These are phyloP conservation scores for Tachystola acroxantha DNA, from an alignment of 2,888 invertebrate genomes.

Conservation along the genomic window DNA sequence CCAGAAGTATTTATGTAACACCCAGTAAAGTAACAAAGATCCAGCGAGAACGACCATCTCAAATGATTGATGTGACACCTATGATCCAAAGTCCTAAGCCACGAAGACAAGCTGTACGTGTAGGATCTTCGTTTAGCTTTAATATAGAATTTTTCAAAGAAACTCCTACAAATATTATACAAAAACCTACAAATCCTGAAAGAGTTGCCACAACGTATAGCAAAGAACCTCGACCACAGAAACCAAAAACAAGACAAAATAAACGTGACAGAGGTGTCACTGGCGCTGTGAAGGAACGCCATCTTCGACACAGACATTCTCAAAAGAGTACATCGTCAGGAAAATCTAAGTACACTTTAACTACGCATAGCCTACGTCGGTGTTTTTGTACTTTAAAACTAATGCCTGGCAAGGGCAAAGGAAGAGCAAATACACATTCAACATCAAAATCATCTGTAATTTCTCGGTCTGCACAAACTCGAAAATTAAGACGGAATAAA, in stretches of 20 bases:
- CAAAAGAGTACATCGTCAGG: slow-evolving; percentile 19
- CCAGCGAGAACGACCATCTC: background rate
- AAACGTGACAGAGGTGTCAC: too few species aligned
- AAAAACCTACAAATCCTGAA: slow-evolving; percentile 1
- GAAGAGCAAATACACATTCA: slow-evolving; percentile 8
- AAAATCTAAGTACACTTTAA: slow-evolving; percentile 20
- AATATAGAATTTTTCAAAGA: slow-evolving; percentile 28
- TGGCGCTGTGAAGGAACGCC: background rate
- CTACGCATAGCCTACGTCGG: slow-evolving; percentile 24
- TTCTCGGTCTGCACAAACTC: slow-evolving; percentile 5
- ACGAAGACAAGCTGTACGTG: slow-evolving; percentile 9
- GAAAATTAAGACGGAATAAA: background rate
- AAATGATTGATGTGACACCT: background rate
- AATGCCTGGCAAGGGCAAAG: slow-evolving; percentile 16
- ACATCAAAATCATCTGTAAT: slow-evolving; percentile 15
- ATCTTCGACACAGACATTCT: slow-evolving; percentile 16
- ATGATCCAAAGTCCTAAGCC: slow-evolving; percentile 19
- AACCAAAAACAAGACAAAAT: background rate
- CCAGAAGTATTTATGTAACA: background rate
- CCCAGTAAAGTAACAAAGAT: background rate
- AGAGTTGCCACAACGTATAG: background rate
- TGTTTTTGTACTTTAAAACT: slow-evolving; percentile 39
- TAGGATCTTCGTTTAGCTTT: slow-evolving; percentile 29
- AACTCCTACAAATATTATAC: slow-evolving; percentile 7
- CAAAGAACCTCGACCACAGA: background rate